Evolutionary conservation across 1,140 invertebrate species (phyloP).

Genomic region (Trichonephila clavipes): DNA sequence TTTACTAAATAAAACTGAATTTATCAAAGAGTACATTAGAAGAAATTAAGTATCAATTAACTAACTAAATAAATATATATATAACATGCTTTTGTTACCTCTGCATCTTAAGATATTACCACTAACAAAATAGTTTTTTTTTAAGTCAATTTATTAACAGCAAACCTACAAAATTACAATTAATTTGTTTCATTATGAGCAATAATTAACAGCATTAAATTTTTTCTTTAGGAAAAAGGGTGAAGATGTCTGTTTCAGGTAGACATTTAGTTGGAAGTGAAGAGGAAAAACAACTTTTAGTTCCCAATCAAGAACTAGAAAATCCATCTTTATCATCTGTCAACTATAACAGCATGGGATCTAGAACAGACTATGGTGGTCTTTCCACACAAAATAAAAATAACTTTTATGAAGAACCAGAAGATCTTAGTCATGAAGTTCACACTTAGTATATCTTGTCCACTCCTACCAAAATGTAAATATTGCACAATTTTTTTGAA

Average conservation of each 20-base stretch:
- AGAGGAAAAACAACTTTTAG: conserved; percentile 62
- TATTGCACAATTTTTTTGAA: conserved; percentile 5
- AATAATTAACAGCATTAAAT: too few relatives aligned
- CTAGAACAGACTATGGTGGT: not conserved
- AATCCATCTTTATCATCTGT: conserved; percentile 19
- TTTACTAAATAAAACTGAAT: too few relatives aligned
- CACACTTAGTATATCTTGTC: conserved; percentile 1
- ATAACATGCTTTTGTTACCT: too few relatives aligned
- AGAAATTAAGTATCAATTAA: too few relatives aligned
- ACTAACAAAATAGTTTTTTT: too few relatives aligned
- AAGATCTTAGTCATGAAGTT: conserved; percentile 65
- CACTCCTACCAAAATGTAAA: not conserved
- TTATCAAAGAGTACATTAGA: too few relatives aligned
- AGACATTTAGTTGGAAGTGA: conserved; percentile 61
- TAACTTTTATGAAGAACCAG: conserved; percentile 56
- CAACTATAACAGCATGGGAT: conserved; percentile 48
- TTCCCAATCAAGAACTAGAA: conserved; percentile 62
- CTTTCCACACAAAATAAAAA: not conserved
- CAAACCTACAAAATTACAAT: too few relatives aligned
- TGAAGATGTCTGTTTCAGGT: conserved; percentile 70
- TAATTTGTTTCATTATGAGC: too few relatives aligned
- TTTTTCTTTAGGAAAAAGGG: conserved; percentile 45
- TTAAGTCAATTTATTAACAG: too few relatives aligned
- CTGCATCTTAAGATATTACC: too few relatives aligned
- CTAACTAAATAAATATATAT: too few relatives aligned